Evolutionary conservation across 2,797 vertebrate genomes (phyloP), one percentile per base, ranked within the genome.

Genomic region (Melanotaenia trifasciata): DNA sequence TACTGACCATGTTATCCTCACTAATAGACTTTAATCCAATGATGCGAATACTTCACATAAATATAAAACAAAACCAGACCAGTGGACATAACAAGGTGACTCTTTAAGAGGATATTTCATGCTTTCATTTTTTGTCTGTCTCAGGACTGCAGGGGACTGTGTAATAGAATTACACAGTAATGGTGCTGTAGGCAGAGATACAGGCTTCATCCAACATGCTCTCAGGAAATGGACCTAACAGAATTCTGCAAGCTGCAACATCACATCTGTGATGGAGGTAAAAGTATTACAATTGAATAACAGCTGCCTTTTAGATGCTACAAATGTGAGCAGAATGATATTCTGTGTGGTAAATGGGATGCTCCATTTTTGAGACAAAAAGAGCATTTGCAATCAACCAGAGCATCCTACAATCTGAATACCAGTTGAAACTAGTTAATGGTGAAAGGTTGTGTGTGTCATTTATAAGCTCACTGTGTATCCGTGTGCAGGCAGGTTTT

Each of bases 81-180:
- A 33, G 45, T 68, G 67, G 51, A 60, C 59, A 76, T 71, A 47
- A 59, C 76, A 70, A 84, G 66, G 83, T 78, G 77, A 84, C 85
- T 67, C 74, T 84, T 80, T 83, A 70, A 77, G 66, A 80, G 56
- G 47, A 12, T 64, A 60, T 75, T 76, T 87, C 54, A 69, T 90
- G 66, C 76, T 80, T 50, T 68, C 35, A 67, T 53, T 66, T 74
- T 81, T 57, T 73, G 76, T 81, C 77, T 64, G 11, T 72, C 71
- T 72, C 50, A 38, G 66, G 73, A 62, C 79, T 50, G 57, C 76
- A 80, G 76, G 75, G 75, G 70, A 78, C 79, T 60, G 76, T 70
- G 78, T 87, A 86, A 92, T 84, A 76, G 67, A 81, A 88, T 91
- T 91, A 91, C 22, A 54, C 67, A 61, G 16, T 86, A 84, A 91